Evolutionary conservation across 2,113 vertebrate genomes (phyloP).

Genomic region (Melospiza melodia): DNA sequence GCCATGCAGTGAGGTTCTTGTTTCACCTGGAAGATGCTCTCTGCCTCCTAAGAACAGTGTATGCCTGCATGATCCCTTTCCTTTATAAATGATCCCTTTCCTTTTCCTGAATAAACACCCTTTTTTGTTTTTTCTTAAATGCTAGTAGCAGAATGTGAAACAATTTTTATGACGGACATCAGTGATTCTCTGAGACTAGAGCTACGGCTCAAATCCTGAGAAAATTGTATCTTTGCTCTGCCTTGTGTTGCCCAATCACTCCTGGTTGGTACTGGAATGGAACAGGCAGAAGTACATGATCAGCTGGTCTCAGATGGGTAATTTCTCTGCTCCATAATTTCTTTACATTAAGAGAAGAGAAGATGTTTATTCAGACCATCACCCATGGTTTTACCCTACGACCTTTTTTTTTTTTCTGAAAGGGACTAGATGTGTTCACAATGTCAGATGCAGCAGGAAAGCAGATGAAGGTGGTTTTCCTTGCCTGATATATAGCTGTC

Average conservation of each 20-base stretch:
- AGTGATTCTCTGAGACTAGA: no score
- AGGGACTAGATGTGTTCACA: neutral
- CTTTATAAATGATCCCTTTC: neutral
- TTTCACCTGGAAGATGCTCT: neutral
- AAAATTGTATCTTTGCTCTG: no score
- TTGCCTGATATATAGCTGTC: neutral
- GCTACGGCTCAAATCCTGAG: no score
- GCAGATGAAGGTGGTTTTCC: neutral
- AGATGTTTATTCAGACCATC: neutral
- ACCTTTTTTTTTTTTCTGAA: neutral
- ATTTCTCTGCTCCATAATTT: neutral
- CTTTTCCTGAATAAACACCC: no score
- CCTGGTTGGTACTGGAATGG: neutral
- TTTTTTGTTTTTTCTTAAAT: no score
- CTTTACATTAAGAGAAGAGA: neutral
- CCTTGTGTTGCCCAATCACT: neutral
- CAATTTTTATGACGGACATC: no score
- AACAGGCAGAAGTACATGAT: neutral
- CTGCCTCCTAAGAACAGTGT: rapidly evolving
- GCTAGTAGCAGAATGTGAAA: no score
- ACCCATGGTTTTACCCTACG: neutral
- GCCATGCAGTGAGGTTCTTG: neutral
- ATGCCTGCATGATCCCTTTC: neutral
- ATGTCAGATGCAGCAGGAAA: neutral
- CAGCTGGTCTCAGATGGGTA: neutral